phyloP scores from a whole-genome alignment of 2,113 vertebrate species.

The Brachyhypopomus occidentalis region DNA sequence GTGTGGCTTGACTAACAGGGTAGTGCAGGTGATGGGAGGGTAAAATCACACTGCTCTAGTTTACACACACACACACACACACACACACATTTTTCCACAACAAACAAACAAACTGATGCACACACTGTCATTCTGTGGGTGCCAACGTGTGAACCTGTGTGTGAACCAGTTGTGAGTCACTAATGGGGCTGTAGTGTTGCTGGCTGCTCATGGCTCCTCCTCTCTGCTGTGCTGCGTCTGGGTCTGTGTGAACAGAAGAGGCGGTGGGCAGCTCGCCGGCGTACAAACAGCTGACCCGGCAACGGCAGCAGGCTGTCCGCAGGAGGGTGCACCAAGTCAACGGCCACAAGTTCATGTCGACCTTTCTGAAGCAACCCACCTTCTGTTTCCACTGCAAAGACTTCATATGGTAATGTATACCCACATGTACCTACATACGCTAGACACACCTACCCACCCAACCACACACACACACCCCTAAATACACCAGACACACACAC shows the following conservation, averaged over 20 bases:
- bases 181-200: no score
- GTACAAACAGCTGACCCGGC: constrained; percentile 64
- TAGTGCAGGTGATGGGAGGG: no score
- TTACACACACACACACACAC: no score
- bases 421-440: no score
- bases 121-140: no score
- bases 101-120: no score
- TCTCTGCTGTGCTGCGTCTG: neutral
- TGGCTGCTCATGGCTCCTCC: no score
- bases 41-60: no score
- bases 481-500: constrained; percentile 61
- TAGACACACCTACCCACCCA: neutral
- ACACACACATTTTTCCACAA: no score
- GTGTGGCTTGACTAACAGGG: no score
- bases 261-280: constrained; percentile 68
- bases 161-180: no score
- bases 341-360: constrained; percentile 99
- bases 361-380: constrained; percentile 92
- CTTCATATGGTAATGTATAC: constrained; percentile 88
- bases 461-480: neutral
- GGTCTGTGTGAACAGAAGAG: constrained; percentile 55
- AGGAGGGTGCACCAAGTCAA: constrained; percentile 94
- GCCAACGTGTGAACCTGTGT: no score
- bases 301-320: constrained; percentile 88
- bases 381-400: constrained; percentile 98